Base-by-base conservation (phyloP, 2,113 vertebrate species). In the Pluvianellus socialis region DNA sequence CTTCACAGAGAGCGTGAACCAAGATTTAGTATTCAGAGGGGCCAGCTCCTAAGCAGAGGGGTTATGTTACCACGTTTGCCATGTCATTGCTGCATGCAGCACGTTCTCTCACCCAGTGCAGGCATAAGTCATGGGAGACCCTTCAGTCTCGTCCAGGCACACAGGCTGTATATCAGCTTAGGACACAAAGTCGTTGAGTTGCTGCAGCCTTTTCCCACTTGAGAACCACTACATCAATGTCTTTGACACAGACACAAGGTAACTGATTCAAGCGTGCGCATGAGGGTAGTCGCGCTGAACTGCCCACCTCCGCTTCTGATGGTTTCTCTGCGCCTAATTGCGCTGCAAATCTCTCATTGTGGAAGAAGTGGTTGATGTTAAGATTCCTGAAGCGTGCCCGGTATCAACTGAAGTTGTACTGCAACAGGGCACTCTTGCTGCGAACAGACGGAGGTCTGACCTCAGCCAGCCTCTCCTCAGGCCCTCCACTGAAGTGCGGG, bases 321-420 rank as follows among this genome's bases (percentile, higher is more conserved):
- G 52, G n/a, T 47, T 88, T 49, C 17, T 79, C 77, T 63, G 63
- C 47, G 49, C 62, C 40, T 65, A 79, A 79, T 44, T 62, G 42
- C 74, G 38, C 84, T 62, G 66, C 49, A 76, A 63, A 85, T 63
- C 70, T 35, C 80, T 76, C 10, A 4, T 35, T 79, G 62, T 61
- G 83, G 65, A 79, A 89, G 49, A 72, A 91, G 86, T 72, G 83
- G 61, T n/a, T 87, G 92, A 61, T 94, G 87, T 92, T 75, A 70
- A 87, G 77, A 82, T 94, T 82, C 50, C 45, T 22, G 45, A 50
- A 87, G 61, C 1, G 1, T 73, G 53, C 45, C 45, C 63, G 45
- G 2, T 70, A 24, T 91, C 92, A 85, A 6, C 0, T 38, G 65
- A 77, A 58, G 73, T 9, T 61, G 81, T 14, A 33, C 35, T 24